Conservation (phyloP, 2,113 vertebrate species). For the Stercorarius parasiticus region DNA sequence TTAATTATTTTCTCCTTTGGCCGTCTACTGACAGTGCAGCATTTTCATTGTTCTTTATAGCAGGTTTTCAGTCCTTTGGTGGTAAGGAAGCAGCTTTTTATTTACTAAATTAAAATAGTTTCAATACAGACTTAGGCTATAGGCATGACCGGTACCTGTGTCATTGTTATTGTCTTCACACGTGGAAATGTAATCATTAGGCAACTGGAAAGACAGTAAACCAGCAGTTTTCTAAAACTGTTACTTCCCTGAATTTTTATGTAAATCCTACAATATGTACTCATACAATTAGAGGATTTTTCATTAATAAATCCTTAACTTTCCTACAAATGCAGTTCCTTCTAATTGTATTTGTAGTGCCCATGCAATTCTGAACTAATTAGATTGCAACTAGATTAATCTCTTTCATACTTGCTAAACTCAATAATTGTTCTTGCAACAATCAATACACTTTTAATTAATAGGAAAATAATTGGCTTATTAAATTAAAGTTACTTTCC, state of each 20-base stretch:
- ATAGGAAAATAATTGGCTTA: conserved; percentile 66
- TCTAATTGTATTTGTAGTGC: conserved; percentile 66
- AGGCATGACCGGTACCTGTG: neutral
- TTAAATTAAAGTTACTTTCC: conserved; percentile 69
- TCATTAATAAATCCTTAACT: conserved; percentile 52
- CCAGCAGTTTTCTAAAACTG: neutral
- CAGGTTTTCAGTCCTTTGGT: neutral
- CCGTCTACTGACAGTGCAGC: neutral
- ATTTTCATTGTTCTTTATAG: neutral
- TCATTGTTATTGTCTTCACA: neutral
- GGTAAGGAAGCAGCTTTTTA: neutral
- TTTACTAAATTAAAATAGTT: neutral
- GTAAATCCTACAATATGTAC: neutral
- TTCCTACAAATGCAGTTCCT: conserved; percentile 26
- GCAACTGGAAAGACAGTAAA: neutral
- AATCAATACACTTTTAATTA: conserved; percentile 74
- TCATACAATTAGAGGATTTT: neutral
- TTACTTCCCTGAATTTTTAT: neutral
- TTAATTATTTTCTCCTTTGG: neutral
- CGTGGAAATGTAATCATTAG: neutral
- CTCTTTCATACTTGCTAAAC: conserved; percentile 66
- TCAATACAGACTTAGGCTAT: neutral
- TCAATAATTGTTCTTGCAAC: conserved; percentile 68
- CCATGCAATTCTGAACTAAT: conserved; percentile 69
- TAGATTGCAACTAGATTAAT: conserved; percentile 73